A percentile compares a stretch with the other conserved stretches of the same genome.
phyloP scores from a whole-genome alignment of 2,888 invertebrate species.

The Quadriops clusia region DNA sequence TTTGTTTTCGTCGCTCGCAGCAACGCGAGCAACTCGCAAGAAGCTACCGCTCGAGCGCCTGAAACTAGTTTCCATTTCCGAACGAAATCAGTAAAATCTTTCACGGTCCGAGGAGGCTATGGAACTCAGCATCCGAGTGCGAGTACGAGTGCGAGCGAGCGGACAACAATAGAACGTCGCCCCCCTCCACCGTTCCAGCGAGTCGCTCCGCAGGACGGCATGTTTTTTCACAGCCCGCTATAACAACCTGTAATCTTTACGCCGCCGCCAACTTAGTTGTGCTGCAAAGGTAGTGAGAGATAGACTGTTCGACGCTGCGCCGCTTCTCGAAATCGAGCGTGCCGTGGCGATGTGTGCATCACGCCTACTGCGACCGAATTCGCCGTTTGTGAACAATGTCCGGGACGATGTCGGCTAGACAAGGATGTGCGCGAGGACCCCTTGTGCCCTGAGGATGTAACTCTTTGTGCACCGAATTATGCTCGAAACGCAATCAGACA shows the following conservation, averaged over 20 bases:
- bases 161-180: constrained; percentile 24
- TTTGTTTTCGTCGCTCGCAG: no score
- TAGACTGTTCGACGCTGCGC: constrained; percentile 10
- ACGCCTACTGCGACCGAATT: constrained; percentile 19
- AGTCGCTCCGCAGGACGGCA: constrained; percentile 24
- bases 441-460: no score
- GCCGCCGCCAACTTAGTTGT: constrained; percentile 17
- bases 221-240: constrained; percentile 34
- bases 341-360: constrained; percentile 21
- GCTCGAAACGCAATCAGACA: no score
- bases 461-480: no score
- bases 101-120: no score
- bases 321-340: constrained; percentile 17
- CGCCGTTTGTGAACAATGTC: constrained; percentile 17
- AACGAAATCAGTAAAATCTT: no score
- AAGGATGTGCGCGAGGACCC: no score
- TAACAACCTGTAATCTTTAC: constrained; percentile 35
- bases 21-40: no score
- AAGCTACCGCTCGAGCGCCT: no score
- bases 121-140: constrained; percentile 27
- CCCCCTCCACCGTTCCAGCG: constrained; percentile 21
- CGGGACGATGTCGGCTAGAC: constrained; percentile 19
- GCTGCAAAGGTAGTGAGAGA: constrained; percentile 15
- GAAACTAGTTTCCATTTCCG: no score
- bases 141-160: constrained; percentile 14